Evolutionary conservation across 2,113 vertebrate genomes (phyloP).

Genomic region (Elgaria multicarinata): DNA sequence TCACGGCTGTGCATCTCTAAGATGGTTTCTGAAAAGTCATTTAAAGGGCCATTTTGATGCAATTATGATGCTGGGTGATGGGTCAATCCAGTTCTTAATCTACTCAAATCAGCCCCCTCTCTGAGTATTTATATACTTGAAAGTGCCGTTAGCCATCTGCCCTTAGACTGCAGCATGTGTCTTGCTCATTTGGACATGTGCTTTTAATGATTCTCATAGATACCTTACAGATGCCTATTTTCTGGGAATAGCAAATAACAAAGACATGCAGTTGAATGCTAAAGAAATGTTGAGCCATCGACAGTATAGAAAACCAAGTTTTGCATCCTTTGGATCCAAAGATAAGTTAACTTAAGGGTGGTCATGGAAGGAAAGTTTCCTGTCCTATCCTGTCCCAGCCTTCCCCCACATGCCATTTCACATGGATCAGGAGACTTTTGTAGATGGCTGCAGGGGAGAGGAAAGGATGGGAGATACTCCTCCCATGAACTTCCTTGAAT

Average conservation of each 20-base stretch:
- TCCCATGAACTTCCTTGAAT: not conserved
- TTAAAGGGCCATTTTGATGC: not conserved
- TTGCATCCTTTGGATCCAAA: no score
- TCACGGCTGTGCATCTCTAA: not conserved
- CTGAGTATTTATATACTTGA: not conserved
- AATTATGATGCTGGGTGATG: not conserved
- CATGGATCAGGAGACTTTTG: no score
- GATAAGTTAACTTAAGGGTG: not conserved
- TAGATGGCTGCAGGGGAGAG: no score
- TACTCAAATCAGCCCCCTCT: not conserved
- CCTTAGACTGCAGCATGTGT: not conserved
- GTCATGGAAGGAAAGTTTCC: not conserved
- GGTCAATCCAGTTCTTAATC: not conserved
- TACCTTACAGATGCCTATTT: not conserved
- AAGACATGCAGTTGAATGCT: no score
- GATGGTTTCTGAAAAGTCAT: constrained; percentile 14
- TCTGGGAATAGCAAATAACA: no score
- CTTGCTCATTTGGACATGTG: not conserved
- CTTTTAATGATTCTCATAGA: not conserved
- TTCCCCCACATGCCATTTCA: no score
- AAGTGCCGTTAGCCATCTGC: not conserved
- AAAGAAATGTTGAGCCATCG: not conserved
- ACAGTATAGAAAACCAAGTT: not conserved
- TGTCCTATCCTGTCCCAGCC: not conserved
- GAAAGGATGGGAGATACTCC: no score